Conservation (phyloP, 2,113 vertebrate genomes). For the Pelvicachromis taeniatus region DNA sequence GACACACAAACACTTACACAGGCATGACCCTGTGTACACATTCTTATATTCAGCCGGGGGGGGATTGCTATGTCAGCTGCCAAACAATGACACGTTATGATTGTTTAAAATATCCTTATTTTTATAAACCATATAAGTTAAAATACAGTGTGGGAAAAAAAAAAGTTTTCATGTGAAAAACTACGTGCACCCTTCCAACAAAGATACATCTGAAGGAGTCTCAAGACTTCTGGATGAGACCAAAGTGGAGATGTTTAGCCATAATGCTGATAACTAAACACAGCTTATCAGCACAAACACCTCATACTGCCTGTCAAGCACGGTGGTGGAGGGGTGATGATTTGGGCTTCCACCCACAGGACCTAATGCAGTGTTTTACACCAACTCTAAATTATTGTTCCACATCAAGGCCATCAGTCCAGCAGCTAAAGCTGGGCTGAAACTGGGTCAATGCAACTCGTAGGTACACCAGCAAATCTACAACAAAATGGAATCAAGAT, state of each 20-base stretch:
- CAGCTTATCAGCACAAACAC: background rate
- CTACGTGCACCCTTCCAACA: background rate
- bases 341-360: background rate
- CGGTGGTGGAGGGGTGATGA: background rate
- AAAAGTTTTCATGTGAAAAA: background rate
- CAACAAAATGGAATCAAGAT: background rate
- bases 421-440: background rate
- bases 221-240: background rate
- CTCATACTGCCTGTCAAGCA: background rate
- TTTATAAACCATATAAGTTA: background rate
- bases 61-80: background rate
- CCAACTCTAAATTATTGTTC: background rate
- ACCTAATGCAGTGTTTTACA: background rate
- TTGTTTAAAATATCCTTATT: background rate
- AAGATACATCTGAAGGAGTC: background rate
- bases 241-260: background rate
- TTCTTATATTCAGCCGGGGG: background rate
- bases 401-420: background rate
- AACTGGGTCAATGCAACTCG: background rate
- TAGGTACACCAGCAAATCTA: background rate
- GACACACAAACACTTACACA: background rate
- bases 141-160: fast-evolving
- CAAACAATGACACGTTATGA: background rate
- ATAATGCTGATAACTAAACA: background rate
- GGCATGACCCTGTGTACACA: background rate